phyloP scores from a whole-genome alignment of 2,113 vertebrate species.

The Tricholaema leucomelas region DNA sequence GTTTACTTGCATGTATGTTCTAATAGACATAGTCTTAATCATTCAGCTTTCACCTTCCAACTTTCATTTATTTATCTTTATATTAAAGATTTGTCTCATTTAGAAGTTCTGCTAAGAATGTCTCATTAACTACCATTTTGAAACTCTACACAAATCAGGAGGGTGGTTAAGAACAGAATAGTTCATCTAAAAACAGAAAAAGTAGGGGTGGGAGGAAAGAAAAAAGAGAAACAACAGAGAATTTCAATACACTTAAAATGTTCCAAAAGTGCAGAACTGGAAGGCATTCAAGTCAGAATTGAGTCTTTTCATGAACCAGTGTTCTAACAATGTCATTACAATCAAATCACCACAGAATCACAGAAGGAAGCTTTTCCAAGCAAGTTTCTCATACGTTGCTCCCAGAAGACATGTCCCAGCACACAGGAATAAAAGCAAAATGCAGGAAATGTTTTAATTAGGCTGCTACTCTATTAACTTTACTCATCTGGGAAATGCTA shows the following conservation, averaged over 20 bases:
- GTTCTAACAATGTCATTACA: slow-evolving; percentile 13
- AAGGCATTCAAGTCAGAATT: background rate
- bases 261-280: background rate
- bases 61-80: background rate
- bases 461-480: background rate
- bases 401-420: slow-evolving; percentile 30
- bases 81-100: background rate
- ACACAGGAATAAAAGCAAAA: background rate
- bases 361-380: slow-evolving; percentile 4
- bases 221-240: background rate
- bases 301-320: background rate
- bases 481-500: background rate
- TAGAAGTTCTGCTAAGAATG: background rate
- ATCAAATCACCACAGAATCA: background rate
- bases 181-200: background rate
- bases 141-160: background rate
- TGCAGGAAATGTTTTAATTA: slow-evolving; percentile 36
- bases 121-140: background rate
- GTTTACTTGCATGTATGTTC: background rate
- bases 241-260: background rate
- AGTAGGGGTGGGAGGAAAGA: no score
- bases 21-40: rapidly evolving
- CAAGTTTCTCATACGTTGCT: background rate
- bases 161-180: background rate
- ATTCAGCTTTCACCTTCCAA: background rate